Conservation (phyloP, 2,113 vertebrate species). For the Physeter macrocephalus region DNA sequence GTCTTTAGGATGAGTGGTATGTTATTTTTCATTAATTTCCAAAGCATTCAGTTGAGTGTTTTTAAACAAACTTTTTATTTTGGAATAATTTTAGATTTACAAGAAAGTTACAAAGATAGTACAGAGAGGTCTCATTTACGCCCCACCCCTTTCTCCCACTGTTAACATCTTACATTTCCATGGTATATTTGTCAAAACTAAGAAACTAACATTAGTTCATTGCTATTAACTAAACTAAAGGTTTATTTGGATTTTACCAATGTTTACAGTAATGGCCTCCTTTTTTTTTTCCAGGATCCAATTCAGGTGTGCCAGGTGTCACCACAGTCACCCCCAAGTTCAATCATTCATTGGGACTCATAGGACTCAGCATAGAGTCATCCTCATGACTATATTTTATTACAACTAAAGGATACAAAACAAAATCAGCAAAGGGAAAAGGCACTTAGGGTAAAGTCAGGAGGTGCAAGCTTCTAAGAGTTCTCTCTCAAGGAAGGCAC, state of each 20-base stretch:
- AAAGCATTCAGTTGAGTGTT: neutral
- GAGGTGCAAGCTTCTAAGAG: neutral
- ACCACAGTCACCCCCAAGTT: neutral
- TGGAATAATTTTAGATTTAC: neutral
- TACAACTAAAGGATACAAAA: neutral
- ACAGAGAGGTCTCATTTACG: neutral
- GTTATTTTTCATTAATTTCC: neutral
- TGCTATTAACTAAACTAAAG: neutral
- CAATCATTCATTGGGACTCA: neutral
- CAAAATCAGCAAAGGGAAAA: neutral
- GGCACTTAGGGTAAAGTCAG: neutral
- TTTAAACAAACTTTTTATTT: neutral
- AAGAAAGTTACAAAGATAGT: neutral
- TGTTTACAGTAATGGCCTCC: neutral
- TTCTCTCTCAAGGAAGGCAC: neutral
- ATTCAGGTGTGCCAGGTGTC: neutral
- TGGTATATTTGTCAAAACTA: neutral
- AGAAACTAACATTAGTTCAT: neutral
- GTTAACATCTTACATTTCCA: neutral
- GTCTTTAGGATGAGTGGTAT: too few species aligned
- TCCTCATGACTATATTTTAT: neutral
- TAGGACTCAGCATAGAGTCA: neutral
- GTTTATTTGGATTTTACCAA: neutral
- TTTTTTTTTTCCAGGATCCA: neutral
- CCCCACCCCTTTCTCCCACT: neutral